A percentile compares a stretch with the other conserved stretches of the same genome.
Evolutionary conservation across 1,140 invertebrate genomes (phyloP).

Genomic region (Sweltsa coloradensis): DNA sequence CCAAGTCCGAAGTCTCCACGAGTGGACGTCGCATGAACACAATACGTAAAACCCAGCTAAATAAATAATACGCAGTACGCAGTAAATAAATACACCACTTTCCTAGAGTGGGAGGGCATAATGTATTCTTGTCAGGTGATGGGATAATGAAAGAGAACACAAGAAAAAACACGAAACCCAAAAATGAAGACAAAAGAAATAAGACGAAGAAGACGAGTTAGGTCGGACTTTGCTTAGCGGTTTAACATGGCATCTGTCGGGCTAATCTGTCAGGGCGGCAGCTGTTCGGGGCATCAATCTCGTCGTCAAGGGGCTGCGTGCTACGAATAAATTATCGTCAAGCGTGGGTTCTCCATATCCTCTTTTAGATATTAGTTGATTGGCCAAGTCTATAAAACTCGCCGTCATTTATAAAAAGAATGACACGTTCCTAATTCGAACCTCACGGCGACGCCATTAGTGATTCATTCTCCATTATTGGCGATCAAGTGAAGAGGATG

Average conservation of each 20-base stretch:
- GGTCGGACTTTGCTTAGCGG: neutral
- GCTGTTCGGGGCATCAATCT: conserved; percentile 4
- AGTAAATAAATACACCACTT: conserved; percentile 12
- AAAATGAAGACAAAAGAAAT: conserved; percentile 1
- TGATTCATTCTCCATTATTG: no score
- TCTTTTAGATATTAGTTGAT: neutral
- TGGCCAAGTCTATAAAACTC: conserved; percentile 1
- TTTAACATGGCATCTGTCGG: conserved; percentile 7
- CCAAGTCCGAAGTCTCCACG: no score
- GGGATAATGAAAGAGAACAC: conserved; percentile 11
- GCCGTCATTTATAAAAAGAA: neutral
- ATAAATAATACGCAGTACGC: conserved; percentile 3
- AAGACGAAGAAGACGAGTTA: neutral
- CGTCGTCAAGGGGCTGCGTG: conserved; percentile 1
- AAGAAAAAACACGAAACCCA: conserved; percentile 1
- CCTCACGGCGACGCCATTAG: no score
- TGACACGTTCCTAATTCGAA: no score
- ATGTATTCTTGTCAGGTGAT: conserved; percentile 13
- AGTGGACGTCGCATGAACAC: no score
- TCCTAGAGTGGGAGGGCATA: conserved; percentile 7
- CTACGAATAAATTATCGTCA: conserved; percentile 4
- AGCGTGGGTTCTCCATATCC: conserved; percentile 1
- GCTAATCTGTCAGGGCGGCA: conserved; percentile 8
- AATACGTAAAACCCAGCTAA: conserved; percentile 3
- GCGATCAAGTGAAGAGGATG: no score